Evolutionary conservation across 1,140 invertebrate genomes (phyloP), one percentile per base, ranked within the genome.

Genomic region (Cydia fagiglandana): DNA sequence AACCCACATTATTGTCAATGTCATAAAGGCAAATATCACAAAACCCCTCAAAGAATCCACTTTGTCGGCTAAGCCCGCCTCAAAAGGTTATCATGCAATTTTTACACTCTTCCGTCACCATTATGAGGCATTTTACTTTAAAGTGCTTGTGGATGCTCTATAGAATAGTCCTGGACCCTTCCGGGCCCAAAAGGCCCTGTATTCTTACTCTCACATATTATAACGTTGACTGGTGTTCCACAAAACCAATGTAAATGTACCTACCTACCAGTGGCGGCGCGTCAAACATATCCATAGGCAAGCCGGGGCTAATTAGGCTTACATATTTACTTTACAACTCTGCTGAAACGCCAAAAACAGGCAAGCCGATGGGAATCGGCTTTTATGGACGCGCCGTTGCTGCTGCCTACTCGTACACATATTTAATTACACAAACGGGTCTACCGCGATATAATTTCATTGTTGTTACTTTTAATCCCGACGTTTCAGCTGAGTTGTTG

Each of bases 111-210:
- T 45, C 66, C 66, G 34, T 17, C n/a, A 41, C 66, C 34, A 70
- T 70, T 70, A 70, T 70, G 66, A 17, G 10, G 6, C 66, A 17
- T 70, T 70, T 70, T 38, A 70, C 66, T 7, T 70, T 34, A 70
- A 38, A 70, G 66, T 17, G n/a, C 34, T 17, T 17, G 12, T 38
- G 38, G 34, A 34, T n/a, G 64, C 30, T 70, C 66, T 38, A 41
- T 70, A 70, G 66, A 70, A 70, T 70, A 70, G 66, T 45, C 34
- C 6, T n/a, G 38, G 66, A 70, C 66, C 66, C 66, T 70, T 70
- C 66, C 66, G 66, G 66, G 66, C 66, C 66, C 66, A 10, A 17
- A 38, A 41, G 20, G 20, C 6, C n/a, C 7, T 7, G 50, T 61
- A 24, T 24, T 12, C 17, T 12, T 61, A 2, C 9, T n/a, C 4